phyloP scores from a whole-genome alignment of 2,888 invertebrate genomes.

The Desoria tigrina region DNA sequence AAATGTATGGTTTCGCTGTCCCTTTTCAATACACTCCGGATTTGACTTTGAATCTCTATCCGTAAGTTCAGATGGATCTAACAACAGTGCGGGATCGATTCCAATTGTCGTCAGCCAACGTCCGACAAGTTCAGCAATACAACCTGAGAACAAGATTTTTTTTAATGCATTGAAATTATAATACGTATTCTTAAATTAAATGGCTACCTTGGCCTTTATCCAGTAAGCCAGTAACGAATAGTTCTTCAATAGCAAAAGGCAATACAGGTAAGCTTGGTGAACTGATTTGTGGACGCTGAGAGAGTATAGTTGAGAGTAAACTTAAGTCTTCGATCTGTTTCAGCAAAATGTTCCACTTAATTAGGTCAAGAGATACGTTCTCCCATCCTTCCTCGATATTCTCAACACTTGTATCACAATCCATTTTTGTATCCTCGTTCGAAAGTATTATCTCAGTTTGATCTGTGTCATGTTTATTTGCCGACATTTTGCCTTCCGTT shows the following conservation, averaged over 20 bases:
- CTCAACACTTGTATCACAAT: constrained; percentile 10
- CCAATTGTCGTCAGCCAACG: constrained; percentile 80
- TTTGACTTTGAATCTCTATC: constrained; percentile 25
- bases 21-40: constrained; percentile 28
- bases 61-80: constrained; percentile 54
- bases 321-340: constrained; percentile 87
- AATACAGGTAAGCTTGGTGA: constrained; percentile 40
- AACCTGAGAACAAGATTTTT: constrained; percentile 62
- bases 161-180: not conserved
- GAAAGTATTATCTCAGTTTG: too few relatives aligned
- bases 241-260: constrained; percentile 34
- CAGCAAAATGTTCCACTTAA: constrained; percentile 82
- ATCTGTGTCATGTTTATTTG: too few relatives aligned
- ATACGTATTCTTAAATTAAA: too few relatives aligned
- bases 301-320: constrained; percentile 70
- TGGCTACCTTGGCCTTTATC: constrained; percentile 58
- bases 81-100: constrained; percentile 64
- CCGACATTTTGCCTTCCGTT: too few relatives aligned
- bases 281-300: constrained; percentile 36
- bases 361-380: constrained; percentile 78
- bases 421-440: not conserved
- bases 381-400: constrained; percentile 69
- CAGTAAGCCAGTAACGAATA: constrained; percentile 56
- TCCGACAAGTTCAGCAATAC: constrained; percentile 84
- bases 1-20: constrained; percentile 18